Conservation (phyloP, 2,888 invertebrate species). For the Nineta flava region DNA sequence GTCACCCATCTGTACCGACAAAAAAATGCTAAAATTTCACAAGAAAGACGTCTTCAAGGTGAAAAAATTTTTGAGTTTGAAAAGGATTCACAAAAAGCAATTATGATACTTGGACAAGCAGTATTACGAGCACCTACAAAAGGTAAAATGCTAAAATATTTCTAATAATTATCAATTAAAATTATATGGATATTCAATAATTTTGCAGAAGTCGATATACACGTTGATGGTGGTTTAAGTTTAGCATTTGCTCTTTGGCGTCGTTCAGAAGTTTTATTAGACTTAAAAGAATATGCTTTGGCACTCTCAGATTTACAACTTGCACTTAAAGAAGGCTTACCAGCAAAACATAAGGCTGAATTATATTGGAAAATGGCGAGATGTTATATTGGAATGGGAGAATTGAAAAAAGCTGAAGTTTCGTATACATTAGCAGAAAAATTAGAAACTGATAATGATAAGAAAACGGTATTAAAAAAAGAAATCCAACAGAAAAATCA, state of each 20-base stretch:
- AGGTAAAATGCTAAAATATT: conserved; percentile 26
- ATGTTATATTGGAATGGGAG: conserved; percentile 45
- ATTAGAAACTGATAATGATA: conserved; percentile 30
- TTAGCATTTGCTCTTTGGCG: conserved; percentile 48
- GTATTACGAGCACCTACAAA: conserved; percentile 53
- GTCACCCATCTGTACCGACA: conserved; percentile 49
- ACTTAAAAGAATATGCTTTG: conserved; percentile 35
- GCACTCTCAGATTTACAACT: conserved; percentile 53
- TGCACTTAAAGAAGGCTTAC: conserved; percentile 44
- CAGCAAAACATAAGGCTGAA: conserved; percentile 41
- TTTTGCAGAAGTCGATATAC: conserved; percentile 1
- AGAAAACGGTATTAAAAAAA: conserved; percentile 26
- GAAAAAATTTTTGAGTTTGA: conserved; percentile 37
- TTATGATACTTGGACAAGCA: conserved; percentile 52
- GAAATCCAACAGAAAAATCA: conserved; percentile 25
- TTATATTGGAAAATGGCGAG: conserved; percentile 55
- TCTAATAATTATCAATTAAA: not conserved
- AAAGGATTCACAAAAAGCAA: conserved; percentile 34
- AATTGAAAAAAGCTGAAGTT: conserved; percentile 44
- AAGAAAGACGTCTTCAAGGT: conserved; percentile 43
- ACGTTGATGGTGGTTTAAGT: conserved; percentile 41
- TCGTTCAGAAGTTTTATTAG: conserved; percentile 46
- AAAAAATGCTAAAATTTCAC: conserved; percentile 46
- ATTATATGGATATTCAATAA: too few species aligned
- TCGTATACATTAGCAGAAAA: conserved; percentile 46